Base-by-base conservation (phyloP, 2,797 vertebrate species). In the Rhadinocentrus ornatus region DNA sequence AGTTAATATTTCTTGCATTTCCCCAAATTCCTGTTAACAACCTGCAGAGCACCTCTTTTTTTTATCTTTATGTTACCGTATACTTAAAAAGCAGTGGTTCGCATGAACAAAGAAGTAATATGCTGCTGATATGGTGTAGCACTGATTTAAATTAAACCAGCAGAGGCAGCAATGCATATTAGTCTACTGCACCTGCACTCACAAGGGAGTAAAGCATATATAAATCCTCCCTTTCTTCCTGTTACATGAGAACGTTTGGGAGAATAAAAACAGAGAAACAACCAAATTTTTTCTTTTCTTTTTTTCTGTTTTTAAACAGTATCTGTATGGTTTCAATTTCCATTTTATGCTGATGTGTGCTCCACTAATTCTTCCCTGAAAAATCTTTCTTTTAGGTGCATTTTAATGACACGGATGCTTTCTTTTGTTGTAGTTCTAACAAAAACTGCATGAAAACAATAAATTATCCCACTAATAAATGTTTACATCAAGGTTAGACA, bases 161-260 rank as follows among this genome's bases (percentile, higher is more conserved):
- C 29, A 16, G 10, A 65, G 27, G 66, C 32, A 71, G 57, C 68
- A 70, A 35, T 55, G 58, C 57, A 68, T 69, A 57, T 24, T 69
- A 71, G 62, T 73, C 41, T 50, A 6, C 53, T 59, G 59, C 11
- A 13, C 16, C 39, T 63, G 53, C 57, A 66, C 27, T 69, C 65
- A 72, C 39, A 58, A 44, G 37, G 54, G 31, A 67, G 37, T 60
- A 24, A 12, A 1, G 31, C 22, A 69, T 26, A 24, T 53, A 57
- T 56, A n/a, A 72, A 68, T 52, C 67, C 22, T 68, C 16, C 5
- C 31, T 60, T 29, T 26, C 52, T 55, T 13, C 41, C 10, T 27
- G 22, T 46, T 56, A 24, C 1, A 48, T 31, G 22, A 20, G 9
- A 16, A 50, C 20, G 61, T 66, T 29, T n/a, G 7, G 8, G 16